phyloP scores from a whole-genome alignment of 2,113 vertebrate species.

The Elachura formosa region DNA sequence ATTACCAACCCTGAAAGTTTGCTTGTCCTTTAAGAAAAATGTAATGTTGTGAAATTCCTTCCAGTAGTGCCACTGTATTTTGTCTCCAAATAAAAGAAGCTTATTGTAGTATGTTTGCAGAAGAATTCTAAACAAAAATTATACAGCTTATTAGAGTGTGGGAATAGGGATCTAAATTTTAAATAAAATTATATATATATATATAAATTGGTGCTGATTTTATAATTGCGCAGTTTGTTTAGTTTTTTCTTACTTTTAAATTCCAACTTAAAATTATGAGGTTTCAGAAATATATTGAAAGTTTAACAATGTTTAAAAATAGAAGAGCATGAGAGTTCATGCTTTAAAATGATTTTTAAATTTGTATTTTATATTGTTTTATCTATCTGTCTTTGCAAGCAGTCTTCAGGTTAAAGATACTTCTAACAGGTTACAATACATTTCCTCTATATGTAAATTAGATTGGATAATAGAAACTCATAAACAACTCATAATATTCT shows the following conservation, averaged over 20 bases:
- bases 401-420: slow-evolving; percentile 97
- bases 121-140: slow-evolving; percentile 90
- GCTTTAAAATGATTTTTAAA: slow-evolving; percentile 99
- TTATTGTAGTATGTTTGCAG: slow-evolving; percentile 91
- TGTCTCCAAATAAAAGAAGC: slow-evolving; percentile 90
- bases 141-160: slow-evolving; percentile 98
- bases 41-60: slow-evolving; percentile 85
- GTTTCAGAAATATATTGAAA: slow-evolving; percentile 98
- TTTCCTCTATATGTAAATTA: slow-evolving; percentile 96
- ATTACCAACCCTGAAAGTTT: slow-evolving; percentile 80
- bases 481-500: slow-evolving; percentile 85
- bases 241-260: slow-evolving; percentile 94
- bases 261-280: slow-evolving; percentile 95
- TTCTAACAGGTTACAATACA: slow-evolving; percentile 93
- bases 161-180: slow-evolving; percentile 99
- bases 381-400: slow-evolving; percentile 96
- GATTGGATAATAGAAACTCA: slow-evolving; percentile 92
- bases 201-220: slow-evolving; percentile 99
- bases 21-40: slow-evolving; percentile 87
- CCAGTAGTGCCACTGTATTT: slow-evolving; percentile 97
- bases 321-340: slow-evolving; percentile 94
- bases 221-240: slow-evolving; percentile 98
- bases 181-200: slow-evolving; percentile 97
- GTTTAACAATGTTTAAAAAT: slow-evolving; percentile 92
- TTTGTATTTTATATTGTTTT: slow-evolving; percentile 99